Conservation (phyloP, 1,140 invertebrate species). For the Aricia agestis region DNA sequence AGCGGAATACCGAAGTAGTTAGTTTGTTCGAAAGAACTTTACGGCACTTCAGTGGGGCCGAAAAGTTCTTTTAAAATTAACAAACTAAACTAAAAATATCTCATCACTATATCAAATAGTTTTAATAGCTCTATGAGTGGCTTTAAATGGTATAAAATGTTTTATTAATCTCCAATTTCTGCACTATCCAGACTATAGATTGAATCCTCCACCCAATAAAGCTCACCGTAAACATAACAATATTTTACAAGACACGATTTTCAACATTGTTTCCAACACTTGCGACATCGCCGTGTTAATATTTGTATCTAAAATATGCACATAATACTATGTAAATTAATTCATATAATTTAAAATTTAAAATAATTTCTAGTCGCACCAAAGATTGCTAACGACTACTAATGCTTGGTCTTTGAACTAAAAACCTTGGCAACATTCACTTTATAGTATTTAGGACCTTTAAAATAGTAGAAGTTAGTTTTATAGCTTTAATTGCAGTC, state of each 20-base stretch:
- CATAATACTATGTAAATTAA: constrained; percentile 7
- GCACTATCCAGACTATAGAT: background rate
- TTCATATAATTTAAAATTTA: constrained; percentile 12
- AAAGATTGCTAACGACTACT: constrained; percentile 1
- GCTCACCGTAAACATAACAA: background rate
- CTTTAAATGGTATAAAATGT: too few relatives aligned
- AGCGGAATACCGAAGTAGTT: too few relatives aligned
- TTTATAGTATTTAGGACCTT: constrained; percentile 6
- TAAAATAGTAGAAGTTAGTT: background rate
- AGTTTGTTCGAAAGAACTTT: too few relatives aligned
- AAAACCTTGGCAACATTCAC: constrained; percentile 7
- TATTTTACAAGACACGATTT: background rate
- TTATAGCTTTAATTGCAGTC: background rate
- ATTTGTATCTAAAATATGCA: background rate
- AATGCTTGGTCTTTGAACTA: constrained; percentile 6
- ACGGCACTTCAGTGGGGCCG: too few relatives aligned
- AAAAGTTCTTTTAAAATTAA: too few relatives aligned
- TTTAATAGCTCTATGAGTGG: too few relatives aligned
- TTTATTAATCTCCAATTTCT: too few relatives aligned
- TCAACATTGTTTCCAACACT: background rate
- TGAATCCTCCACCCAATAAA: background rate
- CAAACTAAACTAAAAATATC: too few relatives aligned
- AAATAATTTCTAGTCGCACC: constrained; percentile 8
- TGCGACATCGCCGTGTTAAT: background rate
- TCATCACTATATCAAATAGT: too few relatives aligned